A percentile compares a stretch with the other conserved stretches of the same genome.
Evolutionary conservation across 2,113 vertebrate genomes (phyloP).

Genomic region (Rhineura floridana): DNA sequence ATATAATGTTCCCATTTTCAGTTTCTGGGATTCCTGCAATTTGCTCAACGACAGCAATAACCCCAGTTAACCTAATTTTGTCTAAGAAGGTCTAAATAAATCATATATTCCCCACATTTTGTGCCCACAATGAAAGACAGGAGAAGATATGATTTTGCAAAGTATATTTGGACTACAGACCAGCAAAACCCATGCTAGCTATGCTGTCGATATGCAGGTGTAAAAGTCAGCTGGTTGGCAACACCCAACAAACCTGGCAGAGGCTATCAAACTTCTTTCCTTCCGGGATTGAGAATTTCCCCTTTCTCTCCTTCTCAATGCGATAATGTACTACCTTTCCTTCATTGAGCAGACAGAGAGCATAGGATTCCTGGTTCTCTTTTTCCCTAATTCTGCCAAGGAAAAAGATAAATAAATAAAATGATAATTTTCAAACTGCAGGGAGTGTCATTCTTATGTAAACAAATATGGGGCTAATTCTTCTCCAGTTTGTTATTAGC

Average conservation of each 20-base stretch:
- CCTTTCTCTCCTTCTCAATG: constrained; percentile 87
- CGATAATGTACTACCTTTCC: constrained; percentile 92
- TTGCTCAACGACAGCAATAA: constrained; percentile 10
- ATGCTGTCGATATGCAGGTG: background rate
- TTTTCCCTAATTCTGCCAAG: constrained; percentile 87
- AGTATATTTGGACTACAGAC: background rate
- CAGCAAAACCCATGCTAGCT: constrained; percentile 13
- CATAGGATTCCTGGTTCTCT: constrained; percentile 87
- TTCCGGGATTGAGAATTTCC: constrained; percentile 93
- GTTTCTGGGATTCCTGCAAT: constrained; percentile 7
- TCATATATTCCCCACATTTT: background rate
- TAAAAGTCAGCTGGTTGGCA: background rate
- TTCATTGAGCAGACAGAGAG: constrained; percentile 89
- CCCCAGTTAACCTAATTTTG: background rate
- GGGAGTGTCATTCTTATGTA: background rate
- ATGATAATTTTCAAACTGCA: background rate
- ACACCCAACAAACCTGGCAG: constrained; percentile 86
- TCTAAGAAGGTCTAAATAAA: background rate
- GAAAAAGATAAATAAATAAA: background rate
- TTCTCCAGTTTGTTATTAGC: background rate
- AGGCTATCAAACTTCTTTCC: constrained; percentile 98
- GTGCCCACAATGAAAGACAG: background rate
- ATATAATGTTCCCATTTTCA: background rate
- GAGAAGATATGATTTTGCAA: constrained; percentile 11
- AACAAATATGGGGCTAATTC: background rate